Evolutionary conservation across 92 coral and sea anemone genomes (phyloP).

Genomic region (Paramuricea clavata): DNA sequence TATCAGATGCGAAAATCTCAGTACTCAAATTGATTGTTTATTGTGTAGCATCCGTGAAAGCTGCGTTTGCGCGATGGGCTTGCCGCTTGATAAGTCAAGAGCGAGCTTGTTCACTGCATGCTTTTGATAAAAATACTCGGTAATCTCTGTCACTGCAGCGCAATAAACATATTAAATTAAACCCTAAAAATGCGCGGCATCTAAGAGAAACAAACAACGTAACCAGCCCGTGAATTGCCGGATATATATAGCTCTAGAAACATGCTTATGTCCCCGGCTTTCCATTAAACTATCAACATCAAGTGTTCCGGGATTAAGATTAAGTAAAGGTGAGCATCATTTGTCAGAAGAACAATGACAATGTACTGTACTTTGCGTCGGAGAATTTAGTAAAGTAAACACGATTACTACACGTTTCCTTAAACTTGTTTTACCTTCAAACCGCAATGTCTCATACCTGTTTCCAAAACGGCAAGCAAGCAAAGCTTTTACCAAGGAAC

Average conservation of each 20-base stretch:
- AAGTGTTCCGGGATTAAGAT: constrained; percentile 23
- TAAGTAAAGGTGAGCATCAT: background rate
- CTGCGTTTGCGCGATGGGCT: constrained; percentile 11
- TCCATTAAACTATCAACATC: background rate
- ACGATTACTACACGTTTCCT: background rate
- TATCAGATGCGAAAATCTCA: background rate
- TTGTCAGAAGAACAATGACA: constrained; percentile 10
- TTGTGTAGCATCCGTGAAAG: background rate
- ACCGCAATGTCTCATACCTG: background rate
- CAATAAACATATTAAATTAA: background rate
- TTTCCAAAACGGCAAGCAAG: background rate
- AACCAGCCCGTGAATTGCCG: background rate
- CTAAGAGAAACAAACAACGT: background rate
- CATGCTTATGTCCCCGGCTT: background rate
- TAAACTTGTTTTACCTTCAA: background rate
- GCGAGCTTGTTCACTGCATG: background rate
- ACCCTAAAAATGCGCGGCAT: background rate
- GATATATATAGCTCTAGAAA: background rate
- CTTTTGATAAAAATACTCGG: background rate
- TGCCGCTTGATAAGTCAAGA: background rate
- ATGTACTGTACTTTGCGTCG: background rate
- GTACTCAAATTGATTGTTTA: constrained; percentile 18
- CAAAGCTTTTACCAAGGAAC: background rate
- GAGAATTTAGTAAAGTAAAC: background rate
- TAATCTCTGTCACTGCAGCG: background rate